A percentile compares a stretch with the other conserved stretches of the same genome.
Evolutionary conservation across 1,140 invertebrate genomes (phyloP).

Genomic region (Papilio xuthus): DNA sequence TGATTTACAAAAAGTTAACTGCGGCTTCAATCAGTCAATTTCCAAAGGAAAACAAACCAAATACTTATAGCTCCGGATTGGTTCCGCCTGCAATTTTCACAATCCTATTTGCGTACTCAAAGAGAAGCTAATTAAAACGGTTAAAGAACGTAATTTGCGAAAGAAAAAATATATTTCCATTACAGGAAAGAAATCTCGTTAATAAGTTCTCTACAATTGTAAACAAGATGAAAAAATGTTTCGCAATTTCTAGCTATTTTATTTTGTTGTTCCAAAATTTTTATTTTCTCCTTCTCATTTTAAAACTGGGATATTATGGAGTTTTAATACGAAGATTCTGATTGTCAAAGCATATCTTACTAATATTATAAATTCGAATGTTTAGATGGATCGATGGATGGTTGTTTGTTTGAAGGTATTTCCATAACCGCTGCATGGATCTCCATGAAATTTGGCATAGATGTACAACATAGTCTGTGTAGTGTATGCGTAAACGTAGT

Average conservation of each 20-base stretch:
- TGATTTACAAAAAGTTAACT: constrained; percentile 30
- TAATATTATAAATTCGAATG: too few species aligned
- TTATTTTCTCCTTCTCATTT: neutral
- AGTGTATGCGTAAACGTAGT: too few species aligned
- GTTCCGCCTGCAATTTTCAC: constrained; percentile 1
- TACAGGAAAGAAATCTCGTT: neutral
- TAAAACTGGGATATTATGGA: neutral
- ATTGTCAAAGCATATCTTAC: neutral
- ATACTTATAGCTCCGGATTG: constrained; percentile 9
- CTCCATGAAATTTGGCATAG: too few species aligned
- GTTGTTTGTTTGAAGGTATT: too few species aligned
- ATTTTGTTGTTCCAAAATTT: neutral
- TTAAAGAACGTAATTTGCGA: neutral
- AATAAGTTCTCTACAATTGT: neutral
- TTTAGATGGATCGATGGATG: too few species aligned
- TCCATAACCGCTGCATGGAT: too few species aligned
- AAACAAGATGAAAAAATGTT: neutral
- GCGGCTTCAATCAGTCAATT: constrained; percentile 25
- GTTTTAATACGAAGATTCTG: neutral
- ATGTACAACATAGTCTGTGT: too few species aligned
- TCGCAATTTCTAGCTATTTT: neutral
- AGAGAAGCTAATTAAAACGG: constrained; percentile 11
- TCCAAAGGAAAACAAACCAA: constrained; percentile 22
- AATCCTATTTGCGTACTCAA: constrained; percentile 20
- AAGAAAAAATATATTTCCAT: constrained; percentile 4